Conservation (phyloP, 1,140 invertebrate genomes). For the Atta cephalotes region DNA sequence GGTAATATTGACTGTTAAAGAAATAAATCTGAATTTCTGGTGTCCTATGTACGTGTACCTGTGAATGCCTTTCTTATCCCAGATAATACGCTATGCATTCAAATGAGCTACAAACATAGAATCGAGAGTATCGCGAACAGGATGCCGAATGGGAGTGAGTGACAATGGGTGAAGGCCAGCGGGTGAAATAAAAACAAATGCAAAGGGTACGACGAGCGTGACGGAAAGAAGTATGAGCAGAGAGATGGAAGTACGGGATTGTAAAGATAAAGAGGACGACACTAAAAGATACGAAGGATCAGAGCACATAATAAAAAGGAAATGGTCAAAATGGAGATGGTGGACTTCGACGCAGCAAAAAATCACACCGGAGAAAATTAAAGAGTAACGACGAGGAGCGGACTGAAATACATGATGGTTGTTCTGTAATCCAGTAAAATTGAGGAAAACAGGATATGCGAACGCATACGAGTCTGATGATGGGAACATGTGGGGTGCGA, state of each 20-base stretch:
- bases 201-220: constrained; percentile 19
- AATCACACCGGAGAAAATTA: constrained; percentile 40
- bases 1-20: constrained; percentile 70
- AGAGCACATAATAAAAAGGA: constrained; percentile 14
- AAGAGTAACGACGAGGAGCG: not conserved
- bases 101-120: constrained; percentile 76
- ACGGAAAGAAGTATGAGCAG: constrained; percentile 15
- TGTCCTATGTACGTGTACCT: constrained; percentile 67
- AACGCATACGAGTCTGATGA: not conserved
- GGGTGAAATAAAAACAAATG: constrained; percentile 56
- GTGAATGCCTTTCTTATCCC: constrained; percentile 72
- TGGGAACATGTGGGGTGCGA: not conserved
- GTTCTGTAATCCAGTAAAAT: constrained; percentile 26
- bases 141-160: not conserved
- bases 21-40: constrained; percentile 75
- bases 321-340: not conserved
- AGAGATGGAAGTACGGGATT: not conserved
- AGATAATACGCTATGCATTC: constrained; percentile 73
- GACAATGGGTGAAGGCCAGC: not conserved
- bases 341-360: not conserved
- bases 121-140: constrained; percentile 70
- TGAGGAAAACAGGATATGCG: constrained; percentile 1
- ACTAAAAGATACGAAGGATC: constrained; percentile 22
- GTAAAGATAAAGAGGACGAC: constrained; percentile 30
- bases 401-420: not conserved